Percentiles rank a stretch among this genome's conserved stretches.
Evolutionary conservation across 2,113 vertebrate species (phyloP).

Genomic region (Hippocampus barbouri): DNA sequence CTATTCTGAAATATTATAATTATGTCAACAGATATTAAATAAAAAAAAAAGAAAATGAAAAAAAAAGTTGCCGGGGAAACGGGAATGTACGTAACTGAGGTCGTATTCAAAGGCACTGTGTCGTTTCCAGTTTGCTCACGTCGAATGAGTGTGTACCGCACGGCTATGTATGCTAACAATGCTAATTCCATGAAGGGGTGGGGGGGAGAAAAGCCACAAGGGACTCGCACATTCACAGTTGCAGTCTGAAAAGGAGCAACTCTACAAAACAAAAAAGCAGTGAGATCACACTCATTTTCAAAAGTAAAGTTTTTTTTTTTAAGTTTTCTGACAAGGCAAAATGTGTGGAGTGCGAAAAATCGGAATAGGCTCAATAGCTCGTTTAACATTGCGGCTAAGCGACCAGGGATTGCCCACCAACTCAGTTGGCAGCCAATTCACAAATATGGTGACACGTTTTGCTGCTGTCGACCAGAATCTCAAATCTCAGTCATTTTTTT

Average conservation of each 20-base stretch:
- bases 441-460: background rate
- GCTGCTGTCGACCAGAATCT: background rate
- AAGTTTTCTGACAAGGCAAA: background rate
- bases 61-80: conserved; percentile 34
- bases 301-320: too few relatives aligned
- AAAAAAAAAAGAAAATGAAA: background rate
- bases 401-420: background rate
- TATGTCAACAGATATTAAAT: conserved; percentile 41
- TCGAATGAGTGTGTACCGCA: conserved; percentile 55
- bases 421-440: background rate
- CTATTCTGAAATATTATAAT: conserved; percentile 6
- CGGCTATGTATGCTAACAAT: conserved; percentile 85
- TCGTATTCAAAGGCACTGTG: conserved; percentile 67
- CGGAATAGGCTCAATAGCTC: background rate
- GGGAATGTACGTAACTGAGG: conserved; percentile 50
- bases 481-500: background rate
- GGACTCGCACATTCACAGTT: conserved; percentile 90
- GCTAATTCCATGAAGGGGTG: conserved; percentile 69
- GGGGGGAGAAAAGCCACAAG: conserved; percentile 82
- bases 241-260: conserved; percentile 78
- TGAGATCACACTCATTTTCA: background rate
- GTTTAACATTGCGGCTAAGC: background rate
- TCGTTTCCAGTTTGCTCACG: conserved; percentile 46
- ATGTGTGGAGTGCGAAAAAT: background rate
- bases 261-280: conserved; percentile 51